These are phyloP conservation scores for Coecobrya sp. DNA, from an alignment of 2,888 invertebrate genomes.

Conservation along the genomic window DNA sequence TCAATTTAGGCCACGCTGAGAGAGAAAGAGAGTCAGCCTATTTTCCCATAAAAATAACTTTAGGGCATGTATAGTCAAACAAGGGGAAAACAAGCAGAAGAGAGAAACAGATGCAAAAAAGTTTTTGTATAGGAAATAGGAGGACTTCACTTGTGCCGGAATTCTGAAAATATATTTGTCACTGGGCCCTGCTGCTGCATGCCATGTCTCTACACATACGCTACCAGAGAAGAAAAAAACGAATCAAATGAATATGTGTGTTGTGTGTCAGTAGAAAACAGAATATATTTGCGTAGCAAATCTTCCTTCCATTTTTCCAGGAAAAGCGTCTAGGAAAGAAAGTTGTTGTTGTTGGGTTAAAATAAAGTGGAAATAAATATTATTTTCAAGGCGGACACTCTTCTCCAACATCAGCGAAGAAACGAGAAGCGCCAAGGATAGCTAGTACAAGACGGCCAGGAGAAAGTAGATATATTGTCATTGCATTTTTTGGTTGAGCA, in stretches of 20 bases:
- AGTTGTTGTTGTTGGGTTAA: not conserved
- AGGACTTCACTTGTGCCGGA: slow-evolving; percentile 1
- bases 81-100: not conserved
- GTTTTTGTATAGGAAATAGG: not conserved
- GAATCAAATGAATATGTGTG: slow-evolving; percentile 30
- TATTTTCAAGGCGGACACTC: slow-evolving; percentile 37
- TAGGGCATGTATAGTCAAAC: not conserved
- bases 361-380: slow-evolving; percentile 57
- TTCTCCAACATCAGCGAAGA: not conserved
- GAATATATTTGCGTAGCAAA: slow-evolving; percentile 40
- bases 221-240: not conserved
- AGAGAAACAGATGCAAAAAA: not conserved
- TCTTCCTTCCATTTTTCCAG: not conserved
- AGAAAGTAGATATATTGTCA: slow-evolving; percentile 23
- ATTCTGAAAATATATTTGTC: slow-evolving; percentile 41
- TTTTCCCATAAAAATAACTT: not conserved
- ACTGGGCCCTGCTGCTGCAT: not conserved
- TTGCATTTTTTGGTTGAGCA: not conserved
- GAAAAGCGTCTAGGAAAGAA: not conserved
- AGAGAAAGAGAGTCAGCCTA: not conserved
- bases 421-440: not conserved
- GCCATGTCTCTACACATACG: not conserved
- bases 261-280: slow-evolving; percentile 24
- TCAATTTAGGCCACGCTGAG: not conserved
- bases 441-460: not conserved